Percentiles rank a stretch among this genome's conserved stretches.
Conservation (phyloP, 30 jellyfish, hydroid and myxozoan genomes). For the Hydra vulgaris region DNA sequence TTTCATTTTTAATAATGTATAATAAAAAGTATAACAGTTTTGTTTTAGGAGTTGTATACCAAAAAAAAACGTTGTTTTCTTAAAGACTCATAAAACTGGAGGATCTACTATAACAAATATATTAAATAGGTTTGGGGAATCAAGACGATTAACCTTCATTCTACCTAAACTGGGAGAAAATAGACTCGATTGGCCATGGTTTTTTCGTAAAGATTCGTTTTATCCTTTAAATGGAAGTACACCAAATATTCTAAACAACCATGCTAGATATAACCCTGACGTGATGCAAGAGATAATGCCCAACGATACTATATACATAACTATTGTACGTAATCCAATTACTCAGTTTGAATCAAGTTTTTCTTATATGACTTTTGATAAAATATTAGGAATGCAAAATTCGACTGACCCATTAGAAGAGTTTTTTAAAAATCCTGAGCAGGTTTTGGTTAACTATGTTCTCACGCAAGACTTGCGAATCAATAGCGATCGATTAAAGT, state of each 20-base stretch:
- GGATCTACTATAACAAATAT: slow-evolving; percentile 86
- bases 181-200: slow-evolving; percentile 75
- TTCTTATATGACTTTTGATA: slow-evolving; percentile 78
- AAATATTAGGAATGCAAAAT: slow-evolving; percentile 49
- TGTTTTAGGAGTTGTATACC: slow-evolving; percentile 13
- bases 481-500: slow-evolving; percentile 37
- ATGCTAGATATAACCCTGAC: slow-evolving; percentile 86
- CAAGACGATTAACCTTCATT: slow-evolving; percentile 57
- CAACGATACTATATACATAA: slow-evolving; percentile 42
- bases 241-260: slow-evolving; percentile 79
- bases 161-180: slow-evolving; percentile 59
- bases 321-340: slow-evolving; percentile 83
- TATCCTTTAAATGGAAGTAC: slow-evolving; percentile 26
- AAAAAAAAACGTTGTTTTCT: slow-evolving; percentile 52
- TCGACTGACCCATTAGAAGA: slow-evolving; percentile 67
- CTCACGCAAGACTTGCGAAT: neutral
- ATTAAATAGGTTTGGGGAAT: slow-evolving; percentile 79
- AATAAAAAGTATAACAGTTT: neutral
- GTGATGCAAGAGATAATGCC: slow-evolving; percentile 70
- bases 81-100: slow-evolving; percentile 95
- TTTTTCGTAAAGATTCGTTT: slow-evolving; percentile 55
- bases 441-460: slow-evolving; percentile 21
- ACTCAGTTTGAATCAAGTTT: slow-evolving; percentile 91
- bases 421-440: slow-evolving; percentile 48
- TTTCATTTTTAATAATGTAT: no score